Conservation (phyloP, 2,113 vertebrate species). For the Myiozetetes cayanensis region DNA sequence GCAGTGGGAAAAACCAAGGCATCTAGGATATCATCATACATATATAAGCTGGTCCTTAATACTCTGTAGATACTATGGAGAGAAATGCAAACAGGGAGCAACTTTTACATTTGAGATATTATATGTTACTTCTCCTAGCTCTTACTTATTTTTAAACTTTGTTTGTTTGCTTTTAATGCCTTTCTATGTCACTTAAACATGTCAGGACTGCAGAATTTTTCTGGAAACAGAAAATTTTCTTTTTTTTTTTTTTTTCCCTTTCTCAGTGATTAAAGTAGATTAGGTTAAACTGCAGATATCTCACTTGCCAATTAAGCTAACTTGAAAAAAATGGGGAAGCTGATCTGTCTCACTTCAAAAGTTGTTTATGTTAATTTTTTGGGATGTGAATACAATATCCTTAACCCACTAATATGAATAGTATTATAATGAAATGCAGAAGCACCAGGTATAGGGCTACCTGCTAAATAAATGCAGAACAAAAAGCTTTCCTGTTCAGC, state of each 20-base stretch:
- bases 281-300: background rate
- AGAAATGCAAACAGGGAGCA: background rate
- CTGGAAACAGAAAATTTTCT: background rate
- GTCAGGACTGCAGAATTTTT: background rate
- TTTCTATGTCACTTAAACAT: background rate
- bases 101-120: background rate
- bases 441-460: background rate
- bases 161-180: background rate
- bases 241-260: accelerated
- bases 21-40: background rate
- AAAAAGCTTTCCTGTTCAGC: background rate
- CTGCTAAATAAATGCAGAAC: background rate
- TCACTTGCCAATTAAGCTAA: background rate
- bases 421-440: background rate
- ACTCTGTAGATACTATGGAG: background rate
- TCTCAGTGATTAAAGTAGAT: background rate
- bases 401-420: background rate
- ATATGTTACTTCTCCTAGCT: background rate
- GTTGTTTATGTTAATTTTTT: background rate
- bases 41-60: background rate
- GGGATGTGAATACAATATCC: background rate
- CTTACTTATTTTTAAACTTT: background rate
- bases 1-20: background rate
- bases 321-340: background rate
- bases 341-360: background rate